These are phyloP conservation scores for Cheilinus undulatus DNA, from an alignment of 2,113 vertebrate species.

Conservation along the genomic window DNA sequence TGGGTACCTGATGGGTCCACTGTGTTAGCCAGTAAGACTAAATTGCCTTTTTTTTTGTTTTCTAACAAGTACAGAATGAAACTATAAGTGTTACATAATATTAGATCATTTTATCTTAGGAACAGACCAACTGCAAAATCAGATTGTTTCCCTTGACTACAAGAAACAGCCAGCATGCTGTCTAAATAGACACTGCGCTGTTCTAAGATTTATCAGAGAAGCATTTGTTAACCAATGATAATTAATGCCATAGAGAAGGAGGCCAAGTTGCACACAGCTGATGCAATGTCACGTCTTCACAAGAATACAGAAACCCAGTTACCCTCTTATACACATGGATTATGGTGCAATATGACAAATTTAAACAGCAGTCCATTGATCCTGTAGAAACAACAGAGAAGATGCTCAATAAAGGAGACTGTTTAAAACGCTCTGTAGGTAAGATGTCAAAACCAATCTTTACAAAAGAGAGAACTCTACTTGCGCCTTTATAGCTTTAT, in stretches of 20 bases:
- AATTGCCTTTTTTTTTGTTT: not conserved
- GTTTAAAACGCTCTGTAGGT: no score
- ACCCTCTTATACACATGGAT: no score
- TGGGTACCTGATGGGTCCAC: slow-evolving; percentile 5
- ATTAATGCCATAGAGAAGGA: not conserved
- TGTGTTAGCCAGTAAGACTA: slow-evolving; percentile 8
- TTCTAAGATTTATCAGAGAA: not conserved
- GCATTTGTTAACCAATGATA: not conserved
- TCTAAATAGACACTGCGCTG: not conserved
- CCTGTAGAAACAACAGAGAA: no score
- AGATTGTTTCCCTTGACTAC: slow-evolving; percentile 16
- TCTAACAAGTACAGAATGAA: slow-evolving; percentile 32
- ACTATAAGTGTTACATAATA: slow-evolving; percentile 32
- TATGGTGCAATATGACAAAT: no score
- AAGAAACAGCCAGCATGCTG: slow-evolving; percentile 9
- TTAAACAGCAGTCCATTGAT: no score
- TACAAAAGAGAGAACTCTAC: no score
- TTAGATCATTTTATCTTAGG: not conserved
- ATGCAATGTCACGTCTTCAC: no score
- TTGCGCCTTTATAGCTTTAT: no score
- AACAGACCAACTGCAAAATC: slow-evolving; percentile 16
- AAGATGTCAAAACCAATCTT: no score
- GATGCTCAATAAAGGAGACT: no score
- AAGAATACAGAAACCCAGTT: no score
- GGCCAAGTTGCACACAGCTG: not conserved